Evolutionary conservation across 2,888 invertebrate genomes (phyloP), one percentile per base, ranked within the genome.

Genomic region (Xanthia togata): DNA sequence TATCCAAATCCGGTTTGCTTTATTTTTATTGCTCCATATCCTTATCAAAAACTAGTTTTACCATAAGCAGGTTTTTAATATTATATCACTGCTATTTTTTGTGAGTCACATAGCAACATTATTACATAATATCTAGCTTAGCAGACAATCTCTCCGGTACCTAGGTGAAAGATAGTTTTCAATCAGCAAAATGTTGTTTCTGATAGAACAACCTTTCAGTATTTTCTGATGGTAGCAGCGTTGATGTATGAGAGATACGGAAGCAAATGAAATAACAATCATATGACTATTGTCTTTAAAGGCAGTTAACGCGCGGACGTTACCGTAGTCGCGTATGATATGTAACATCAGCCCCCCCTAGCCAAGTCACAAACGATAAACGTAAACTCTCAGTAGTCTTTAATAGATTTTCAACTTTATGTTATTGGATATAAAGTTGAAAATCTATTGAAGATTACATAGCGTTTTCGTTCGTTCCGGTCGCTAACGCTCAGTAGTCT

Each of bases 21-120:
- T 50, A 74, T 72, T 79, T 78, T 79, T 81, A 83, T 79, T 76
- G 47, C 70, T 83, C 67, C n/a, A 85, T 65, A 79, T 79, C 82
- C 74, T 83, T 81, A 74, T 57, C n/a, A 26, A 26, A 35, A 76
- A 76, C 78, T 35, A 12, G 76, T 85, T 72, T 75, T 44, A 53
- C 72, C 35, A 62, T 53, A 71, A 83, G 59, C 81, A 23, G 55
- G 83, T 76, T 83, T 41, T 55, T 57, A 12, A 14, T 79, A 47
- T 80, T 83, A 80, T 80, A 50, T 76, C 70, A 80, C 14, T 35
- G 57, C 5, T 26, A 14, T 14, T 79, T 62, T 38, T 63, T 65
- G 9, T 55, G 20, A 44, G 50, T 73, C 53, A 17, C 60, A 23
- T 31, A 8, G 41, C 73, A 31, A 59, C 31, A 31, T 23, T 55